Evolutionary conservation across 1,140 invertebrate genomes (phyloP), one percentile per base, ranked within the genome.

Genomic region (Conus ventricosus): DNA sequence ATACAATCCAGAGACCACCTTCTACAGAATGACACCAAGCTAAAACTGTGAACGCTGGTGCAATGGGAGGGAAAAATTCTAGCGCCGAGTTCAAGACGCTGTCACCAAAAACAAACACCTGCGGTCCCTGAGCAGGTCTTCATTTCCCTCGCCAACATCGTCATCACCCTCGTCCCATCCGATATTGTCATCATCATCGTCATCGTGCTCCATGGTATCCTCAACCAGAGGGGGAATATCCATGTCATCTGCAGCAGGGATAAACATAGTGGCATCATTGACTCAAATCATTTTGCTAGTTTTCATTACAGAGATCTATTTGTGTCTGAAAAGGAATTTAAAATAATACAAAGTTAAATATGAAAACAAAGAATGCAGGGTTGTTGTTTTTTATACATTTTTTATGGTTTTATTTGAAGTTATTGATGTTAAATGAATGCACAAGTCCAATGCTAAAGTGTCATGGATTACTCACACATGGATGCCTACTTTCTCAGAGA

Each of bases 1-100:
- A 98, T 97, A 92, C 97, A 97, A 93, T 98, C 97, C 96, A 98
- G 96, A 88, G 96, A 96, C 92, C 97, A 97, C 91, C 96, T 97
- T 1, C 94, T 93, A 94, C 97, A 97, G 67, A 98, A 95, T 39
- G 95, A 93, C 23, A 95, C 93, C 51, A 99, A 96, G 94, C 97
- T 96, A 92, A 98, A 97, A 83, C 96, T 96, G 92, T 98, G 98
- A 6, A 89, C 86, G 4, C 92, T 91, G 63, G 93, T 91, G 78
- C 96, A 95, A 90, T 97, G 96, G 8, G 94, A 91, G 94, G 91
- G 54, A 96, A 94, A 8, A 96, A 94, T 63, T 93, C 92, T 15
- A 93, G 88, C 75, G 96, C 95, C 67, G 93, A 95, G 17, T 91
- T 90, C 67, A 95, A 95, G 54, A 91, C 93, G 83, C 95, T 91